Evolutionary conservation across 2,113 vertebrate species (phyloP), one percentile per base, ranked within the genome.

Genomic region (Erythrocebus patas): DNA sequence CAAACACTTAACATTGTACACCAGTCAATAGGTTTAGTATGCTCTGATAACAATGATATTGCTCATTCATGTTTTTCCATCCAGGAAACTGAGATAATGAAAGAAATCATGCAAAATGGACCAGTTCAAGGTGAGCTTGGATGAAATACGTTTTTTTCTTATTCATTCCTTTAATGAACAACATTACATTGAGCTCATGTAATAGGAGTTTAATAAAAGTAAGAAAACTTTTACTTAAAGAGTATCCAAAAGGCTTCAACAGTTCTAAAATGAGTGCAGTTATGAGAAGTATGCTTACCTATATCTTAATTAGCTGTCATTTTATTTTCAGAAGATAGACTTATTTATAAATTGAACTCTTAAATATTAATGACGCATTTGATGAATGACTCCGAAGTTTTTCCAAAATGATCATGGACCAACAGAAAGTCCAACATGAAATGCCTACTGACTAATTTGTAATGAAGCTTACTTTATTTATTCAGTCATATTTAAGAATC

Each of bases 21-120:
- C 2, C 48, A 86, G 27, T 80, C 10, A 68, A 1, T 70, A 61
- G 18, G 1, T 20, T 43, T 85, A 32, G 16, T 89, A 0, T n/a
- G 3, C 32, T 83, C 12, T 94, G 13, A 38, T 35, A 78, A 80
- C 8, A 59, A 10, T 43, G 52, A 83, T 64, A 6, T 61, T 57
- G 3, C 43, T 92, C 9, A 75, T 20, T 1, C 78, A 17, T 94
- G 90, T 57, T 95, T 87, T 96, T 92, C 8, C 52, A 70, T 25
- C 8, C 66, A 99, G 99, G 99, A 99, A 98, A 99, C 98, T 0
- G 98, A 98, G 66, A 99, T 99, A 96, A 99, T 99, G 99, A 96
- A 93, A 97, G 99, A 99, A 99, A 99, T 99, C 38, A 98, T 98
- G 93, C 94, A 98, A 92, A 99, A 98, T 96, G 99, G 99, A 84